Conservation (phyloP, 2,888 invertebrate species). For the Epinotia demarniana region DNA sequence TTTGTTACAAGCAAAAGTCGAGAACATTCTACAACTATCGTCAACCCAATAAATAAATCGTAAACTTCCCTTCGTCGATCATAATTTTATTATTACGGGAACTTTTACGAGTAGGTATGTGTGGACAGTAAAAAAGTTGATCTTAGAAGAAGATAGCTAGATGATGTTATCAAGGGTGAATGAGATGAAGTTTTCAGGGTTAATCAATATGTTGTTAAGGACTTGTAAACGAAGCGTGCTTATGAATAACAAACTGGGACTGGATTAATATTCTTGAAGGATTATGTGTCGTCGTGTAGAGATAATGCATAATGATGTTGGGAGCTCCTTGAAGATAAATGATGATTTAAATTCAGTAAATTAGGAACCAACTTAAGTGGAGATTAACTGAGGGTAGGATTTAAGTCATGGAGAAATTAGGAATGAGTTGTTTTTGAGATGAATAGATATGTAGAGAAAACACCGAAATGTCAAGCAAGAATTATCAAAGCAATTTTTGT, state of each 20-base stretch:
- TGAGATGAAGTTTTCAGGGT: constrained; percentile 45
- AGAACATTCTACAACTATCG: constrained; percentile 61
- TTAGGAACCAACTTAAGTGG: constrained; percentile 38
- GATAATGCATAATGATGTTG: constrained; percentile 37
- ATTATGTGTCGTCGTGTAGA: constrained; percentile 21
- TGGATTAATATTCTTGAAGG: constrained; percentile 25
- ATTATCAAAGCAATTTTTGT: too few relatives aligned
- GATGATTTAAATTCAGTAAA: constrained; percentile 35
- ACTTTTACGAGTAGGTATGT: constrained; percentile 45
- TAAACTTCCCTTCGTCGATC: constrained; percentile 69
- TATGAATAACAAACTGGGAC: constrained; percentile 36
- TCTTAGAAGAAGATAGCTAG: constrained; percentile 35
- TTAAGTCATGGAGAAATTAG: constrained; percentile 3
- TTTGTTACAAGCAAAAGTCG: constrained; percentile 52
- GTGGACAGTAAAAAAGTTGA: constrained; percentile 44
- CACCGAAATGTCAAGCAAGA: neutral
- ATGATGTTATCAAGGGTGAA: constrained; percentile 19
- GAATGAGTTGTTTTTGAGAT: neutral
- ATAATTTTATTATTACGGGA: constrained; percentile 76
- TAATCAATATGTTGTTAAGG: constrained; percentile 56
- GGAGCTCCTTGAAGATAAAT: constrained; percentile 39
- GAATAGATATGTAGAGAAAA: neutral
- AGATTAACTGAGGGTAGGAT: constrained; percentile 36
- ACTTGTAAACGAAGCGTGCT: constrained; percentile 41
- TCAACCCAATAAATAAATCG: constrained; percentile 74